These are phyloP conservation scores for Xenentodon cancila DNA, from an alignment of 2,797 vertebrate species.

Conservation along the genomic window DNA sequence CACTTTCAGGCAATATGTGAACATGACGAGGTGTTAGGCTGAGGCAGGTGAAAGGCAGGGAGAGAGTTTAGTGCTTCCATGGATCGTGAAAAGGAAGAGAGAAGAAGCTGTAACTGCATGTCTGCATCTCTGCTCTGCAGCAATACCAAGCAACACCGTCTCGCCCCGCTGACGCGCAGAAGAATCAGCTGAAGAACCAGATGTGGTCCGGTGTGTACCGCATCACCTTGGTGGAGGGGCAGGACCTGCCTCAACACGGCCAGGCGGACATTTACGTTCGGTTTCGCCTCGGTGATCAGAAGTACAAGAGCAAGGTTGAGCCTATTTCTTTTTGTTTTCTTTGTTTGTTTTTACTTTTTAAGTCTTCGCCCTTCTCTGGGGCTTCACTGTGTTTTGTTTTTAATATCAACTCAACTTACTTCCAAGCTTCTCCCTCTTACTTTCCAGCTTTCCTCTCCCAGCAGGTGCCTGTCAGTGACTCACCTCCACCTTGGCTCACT, in stretches of 20 bases:
- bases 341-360: neutral
- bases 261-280: slow-evolving; percentile 89
- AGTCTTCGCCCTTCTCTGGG: slow-evolving; percentile 6
- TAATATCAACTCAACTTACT: slow-evolving; percentile 49
- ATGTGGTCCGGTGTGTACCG: slow-evolving; percentile 89
- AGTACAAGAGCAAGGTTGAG: slow-evolving; percentile 94
- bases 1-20: slow-evolving; percentile 67
- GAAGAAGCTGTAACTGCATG: slow-evolving; percentile 8
- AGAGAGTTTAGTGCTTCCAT: slow-evolving; percentile 16
- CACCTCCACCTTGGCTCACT: slow-evolving; percentile 79
- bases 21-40: slow-evolving; percentile 61
- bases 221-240: slow-evolving; percentile 91
- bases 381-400: slow-evolving; percentile 45
- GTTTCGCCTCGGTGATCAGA: slow-evolving; percentile 92
- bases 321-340: neutral
- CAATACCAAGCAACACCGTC: slow-evolving; percentile 48
- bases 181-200: slow-evolving; percentile 82
- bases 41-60: slow-evolving; percentile 50
- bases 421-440: slow-evolving; percentile 56
- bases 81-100: slow-evolving; percentile 2
- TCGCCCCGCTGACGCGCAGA: slow-evolving; percentile 75
- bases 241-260: slow-evolving; percentile 84
- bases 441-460: slow-evolving; percentile 54
- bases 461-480: slow-evolving; percentile 74
- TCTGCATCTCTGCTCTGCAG: slow-evolving; percentile 39